Evolutionary conservation across 2,797 vertebrate genomes (phyloP).

Genomic region (Chiroxiphia lanceolata): DNA sequence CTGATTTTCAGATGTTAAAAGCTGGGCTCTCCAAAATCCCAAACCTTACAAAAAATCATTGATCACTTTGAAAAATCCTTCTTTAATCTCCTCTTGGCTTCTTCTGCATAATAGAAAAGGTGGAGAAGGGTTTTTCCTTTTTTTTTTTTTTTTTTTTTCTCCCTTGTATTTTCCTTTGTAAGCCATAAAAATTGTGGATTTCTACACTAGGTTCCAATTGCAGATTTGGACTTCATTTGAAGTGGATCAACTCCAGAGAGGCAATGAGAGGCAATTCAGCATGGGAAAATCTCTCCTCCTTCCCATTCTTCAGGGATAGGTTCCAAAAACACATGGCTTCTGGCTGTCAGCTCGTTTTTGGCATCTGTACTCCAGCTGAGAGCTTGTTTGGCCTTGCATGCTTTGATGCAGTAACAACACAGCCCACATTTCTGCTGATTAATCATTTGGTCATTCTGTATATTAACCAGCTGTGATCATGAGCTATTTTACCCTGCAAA

Average conservation of each 20-base stretch:
- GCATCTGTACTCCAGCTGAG: slow-evolving; percentile 65
- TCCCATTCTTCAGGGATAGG: neutral
- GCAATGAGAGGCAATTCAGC: slow-evolving; percentile 20
- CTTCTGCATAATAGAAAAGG: neutral
- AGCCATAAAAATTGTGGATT: neutral
- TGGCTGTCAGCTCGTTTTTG: slow-evolving; percentile 53
- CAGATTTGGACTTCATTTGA: slow-evolving; percentile 21
- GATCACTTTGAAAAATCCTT: neutral
- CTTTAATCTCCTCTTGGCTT: neutral
- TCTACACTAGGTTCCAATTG: neutral
- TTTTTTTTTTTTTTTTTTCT: too few species aligned
- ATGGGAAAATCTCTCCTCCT: slow-evolving; percentile 43
- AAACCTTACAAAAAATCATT: neutral
- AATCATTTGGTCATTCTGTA: slow-evolving; percentile 49
- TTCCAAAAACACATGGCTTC: slow-evolving; percentile 38
- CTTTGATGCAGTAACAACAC: slow-evolving; percentile 54
- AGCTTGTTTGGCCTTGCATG: slow-evolving; percentile 11
- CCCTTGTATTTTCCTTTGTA: neutral
- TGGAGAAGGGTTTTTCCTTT: neutral
- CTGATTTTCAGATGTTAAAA: neutral
- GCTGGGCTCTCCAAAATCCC: neutral
- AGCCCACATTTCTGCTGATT: slow-evolving; percentile 58
- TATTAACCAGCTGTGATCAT: slow-evolving; percentile 44
- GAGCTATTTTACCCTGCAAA: neutral
- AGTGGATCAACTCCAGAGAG: slow-evolving; percentile 32